Evolutionary conservation across 2,797 vertebrate species (phyloP).

Genomic region (Ctenochaetus hawaiiensis): DNA sequence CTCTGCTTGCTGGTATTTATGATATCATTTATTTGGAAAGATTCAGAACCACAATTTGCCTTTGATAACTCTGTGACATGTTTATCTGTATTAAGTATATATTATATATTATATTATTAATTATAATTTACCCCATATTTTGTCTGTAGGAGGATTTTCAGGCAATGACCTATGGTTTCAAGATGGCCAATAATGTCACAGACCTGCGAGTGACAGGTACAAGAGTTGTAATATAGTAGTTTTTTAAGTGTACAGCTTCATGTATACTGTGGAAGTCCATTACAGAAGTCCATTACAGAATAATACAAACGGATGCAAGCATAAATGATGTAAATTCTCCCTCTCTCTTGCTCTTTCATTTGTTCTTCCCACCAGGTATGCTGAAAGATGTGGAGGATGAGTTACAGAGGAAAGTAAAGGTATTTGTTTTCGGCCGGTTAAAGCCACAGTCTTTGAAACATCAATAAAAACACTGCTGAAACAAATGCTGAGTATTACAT

Average conservation of each 20-base stretch:
- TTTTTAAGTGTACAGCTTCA: background rate
- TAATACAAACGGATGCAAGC: background rate
- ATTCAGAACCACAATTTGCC: background rate
- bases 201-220: slow-evolving; percentile 98
- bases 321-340: slow-evolving; percentile 1
- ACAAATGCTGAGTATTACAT: background rate
- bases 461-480: background rate
- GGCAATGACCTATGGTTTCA: slow-evolving; percentile 99
- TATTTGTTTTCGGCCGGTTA: slow-evolving; percentile 65
- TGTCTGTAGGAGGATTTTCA: slow-evolving; percentile 95
- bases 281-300: background rate
- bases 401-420: slow-evolving; percentile 98
- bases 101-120: background rate
- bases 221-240: background rate
- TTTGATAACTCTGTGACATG: background rate
- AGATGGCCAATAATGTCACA: slow-evolving; percentile 98
- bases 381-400: slow-evolving; percentile 99
- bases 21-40: background rate
- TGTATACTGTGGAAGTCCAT: background rate
- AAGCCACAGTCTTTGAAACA: background rate
- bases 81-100: background rate
- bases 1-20: background rate
- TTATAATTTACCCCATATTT: background rate
- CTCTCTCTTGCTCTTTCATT: slow-evolving; percentile 13
- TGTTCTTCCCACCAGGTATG: slow-evolving; percentile 88